A percentile compares a stretch with the other conserved stretches of the same genome.
phyloP scores from a whole-genome alignment of 2,797 vertebrate species.

The Chromis chromis region DNA sequence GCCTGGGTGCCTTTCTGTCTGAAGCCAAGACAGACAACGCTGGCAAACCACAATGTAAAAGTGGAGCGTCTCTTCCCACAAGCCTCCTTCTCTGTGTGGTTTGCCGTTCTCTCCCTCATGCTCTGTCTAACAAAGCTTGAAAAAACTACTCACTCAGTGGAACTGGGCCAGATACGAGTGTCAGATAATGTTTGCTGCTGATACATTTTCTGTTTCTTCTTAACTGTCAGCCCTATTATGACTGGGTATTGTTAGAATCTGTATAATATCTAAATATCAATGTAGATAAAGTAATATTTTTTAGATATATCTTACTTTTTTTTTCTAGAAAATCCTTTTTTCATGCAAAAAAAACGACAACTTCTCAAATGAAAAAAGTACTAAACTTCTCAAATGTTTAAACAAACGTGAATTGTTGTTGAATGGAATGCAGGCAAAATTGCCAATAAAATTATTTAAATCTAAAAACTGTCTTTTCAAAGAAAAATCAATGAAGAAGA shows the following conservation, averaged over 20 bases:
- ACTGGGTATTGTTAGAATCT: neutral
- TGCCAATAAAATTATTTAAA: neutral
- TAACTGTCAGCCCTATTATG: too few relatives aligned
- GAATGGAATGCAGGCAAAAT: neutral
- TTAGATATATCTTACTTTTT: neutral
- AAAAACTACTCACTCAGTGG: constrained; percentile 25
- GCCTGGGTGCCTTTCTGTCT: constrained; percentile 76
- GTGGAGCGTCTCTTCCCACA: constrained; percentile 65
- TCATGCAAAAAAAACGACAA: too few relatives aligned
- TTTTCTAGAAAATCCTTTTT: too few relatives aligned
- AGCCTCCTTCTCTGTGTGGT: constrained; percentile 56
- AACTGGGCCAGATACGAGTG: constrained; percentile 11
- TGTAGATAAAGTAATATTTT: neutral
- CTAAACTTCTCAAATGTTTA: too few relatives aligned
- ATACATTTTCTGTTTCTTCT: constrained; percentile 7
- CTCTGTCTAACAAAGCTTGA: constrained; percentile 24
- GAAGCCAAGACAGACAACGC: constrained; percentile 73
- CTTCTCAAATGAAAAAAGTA: too few relatives aligned
- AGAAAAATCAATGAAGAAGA: neutral
- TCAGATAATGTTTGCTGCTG: constrained; percentile 11
- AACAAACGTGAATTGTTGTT: neutral
- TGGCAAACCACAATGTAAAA: constrained; percentile 74
- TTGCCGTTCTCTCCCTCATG: constrained; percentile 39
- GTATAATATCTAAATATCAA: neutral
- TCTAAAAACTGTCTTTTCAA: neutral